These are phyloP conservation scores for Bubo bubo DNA, from an alignment of 2,113 vertebrate genomes.

Conservation along the genomic window DNA sequence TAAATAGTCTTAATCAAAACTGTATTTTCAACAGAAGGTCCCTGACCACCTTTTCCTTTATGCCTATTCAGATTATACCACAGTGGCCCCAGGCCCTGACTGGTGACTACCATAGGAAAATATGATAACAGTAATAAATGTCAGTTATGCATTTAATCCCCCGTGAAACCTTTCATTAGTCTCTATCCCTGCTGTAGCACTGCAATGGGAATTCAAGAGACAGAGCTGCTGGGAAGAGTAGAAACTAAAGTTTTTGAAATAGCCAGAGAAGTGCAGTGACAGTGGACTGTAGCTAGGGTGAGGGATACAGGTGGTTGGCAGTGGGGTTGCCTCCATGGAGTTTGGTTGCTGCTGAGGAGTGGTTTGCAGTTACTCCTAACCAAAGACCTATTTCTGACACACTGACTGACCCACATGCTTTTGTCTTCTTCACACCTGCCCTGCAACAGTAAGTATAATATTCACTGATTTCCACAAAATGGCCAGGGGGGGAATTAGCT, in stretches of 20 bases:
- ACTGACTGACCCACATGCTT: not conserved
- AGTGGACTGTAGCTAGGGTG: not conserved
- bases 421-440: not conserved
- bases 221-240: not conserved
- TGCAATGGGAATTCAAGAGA: not conserved
- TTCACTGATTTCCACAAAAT: not conserved
- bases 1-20: conserved; percentile 5
- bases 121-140: not conserved
- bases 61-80: not conserved
- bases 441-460: not conserved
- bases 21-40: not conserved
- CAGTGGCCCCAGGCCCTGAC: not conserved
- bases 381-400: not conserved
- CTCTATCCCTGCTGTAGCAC: not conserved
- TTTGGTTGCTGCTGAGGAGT: not conserved
- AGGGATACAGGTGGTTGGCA: not conserved
- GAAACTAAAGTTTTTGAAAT: not conserved
- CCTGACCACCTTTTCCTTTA: not conserved
- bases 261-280: not conserved
- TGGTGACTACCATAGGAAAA: not conserved
- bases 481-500: not conserved
- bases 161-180: not conserved
- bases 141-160: not conserved
- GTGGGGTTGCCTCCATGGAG: not conserved
- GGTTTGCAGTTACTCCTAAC: not conserved